Conservation (phyloP, 2,113 vertebrate species). For the Gymnogyps californianus region DNA sequence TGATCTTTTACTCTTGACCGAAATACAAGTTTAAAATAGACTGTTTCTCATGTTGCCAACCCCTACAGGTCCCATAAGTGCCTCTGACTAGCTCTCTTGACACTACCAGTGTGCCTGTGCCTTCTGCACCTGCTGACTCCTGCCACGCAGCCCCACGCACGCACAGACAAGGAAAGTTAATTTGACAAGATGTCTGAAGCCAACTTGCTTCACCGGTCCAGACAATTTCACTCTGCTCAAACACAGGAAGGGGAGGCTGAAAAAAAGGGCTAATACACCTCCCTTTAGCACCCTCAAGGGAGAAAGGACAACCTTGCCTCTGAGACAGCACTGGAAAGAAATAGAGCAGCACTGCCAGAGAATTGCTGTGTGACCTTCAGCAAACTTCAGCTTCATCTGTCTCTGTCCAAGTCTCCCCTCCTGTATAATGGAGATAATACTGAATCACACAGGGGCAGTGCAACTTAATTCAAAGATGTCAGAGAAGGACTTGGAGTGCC, state of each 20-base stretch:
- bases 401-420: background rate
- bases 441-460: background rate
- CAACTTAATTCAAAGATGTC: background rate
- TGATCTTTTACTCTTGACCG: background rate
- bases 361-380: background rate
- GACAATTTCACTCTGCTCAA: background rate
- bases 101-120: background rate
- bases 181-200: background rate
- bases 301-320: background rate
- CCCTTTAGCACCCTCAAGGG: background rate
- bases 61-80: accelerated
- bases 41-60: background rate
- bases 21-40: background rate
- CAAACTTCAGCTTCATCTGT: background rate
- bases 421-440: background rate
- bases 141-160: accelerated
- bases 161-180: background rate
- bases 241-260: background rate
- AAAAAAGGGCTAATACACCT: background rate
- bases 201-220: background rate
- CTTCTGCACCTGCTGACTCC: background rate
- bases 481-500: background rate
- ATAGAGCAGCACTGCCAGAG: background rate
- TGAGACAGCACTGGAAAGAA: background rate
- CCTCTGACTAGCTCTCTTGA: background rate